Evolutionary conservation across 2,113 vertebrate species (phyloP).

Genomic region (Spheniscus mendiculus): DNA sequence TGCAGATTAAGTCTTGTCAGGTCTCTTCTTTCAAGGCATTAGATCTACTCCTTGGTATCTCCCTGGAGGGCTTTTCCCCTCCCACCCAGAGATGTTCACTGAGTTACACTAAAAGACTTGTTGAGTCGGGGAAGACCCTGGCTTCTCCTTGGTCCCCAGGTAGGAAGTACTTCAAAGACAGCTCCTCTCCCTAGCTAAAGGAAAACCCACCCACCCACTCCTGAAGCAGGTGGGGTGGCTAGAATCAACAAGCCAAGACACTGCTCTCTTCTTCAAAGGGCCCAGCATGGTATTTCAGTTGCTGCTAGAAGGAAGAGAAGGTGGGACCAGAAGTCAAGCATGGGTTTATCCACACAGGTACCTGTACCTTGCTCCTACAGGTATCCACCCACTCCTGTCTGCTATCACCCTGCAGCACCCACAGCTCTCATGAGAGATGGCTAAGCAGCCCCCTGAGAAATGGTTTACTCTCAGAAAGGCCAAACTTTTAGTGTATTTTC

Average conservation of each 20-base stretch:
- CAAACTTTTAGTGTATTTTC: neutral
- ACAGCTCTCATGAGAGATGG: neutral
- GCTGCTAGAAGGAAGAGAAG: neutral
- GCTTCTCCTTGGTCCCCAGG: neutral
- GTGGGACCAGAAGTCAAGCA: neutral
- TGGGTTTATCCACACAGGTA: neutral
- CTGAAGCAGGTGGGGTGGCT: neutral
- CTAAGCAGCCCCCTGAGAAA: neutral
- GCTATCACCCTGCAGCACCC: neutral
- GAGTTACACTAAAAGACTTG: neutral
- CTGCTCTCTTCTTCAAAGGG: slow-evolving; percentile 19
- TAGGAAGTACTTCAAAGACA: neutral
- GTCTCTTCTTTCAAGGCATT: neutral
- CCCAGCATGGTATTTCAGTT: neutral
- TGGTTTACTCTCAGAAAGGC: neutral
- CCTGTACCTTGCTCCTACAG: neutral
- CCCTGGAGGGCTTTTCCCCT: neutral
- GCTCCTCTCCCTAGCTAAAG: neutral
- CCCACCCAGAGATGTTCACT: neutral
- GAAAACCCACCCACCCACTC: neutral
- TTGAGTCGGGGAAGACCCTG: neutral
- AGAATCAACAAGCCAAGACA: neutral
- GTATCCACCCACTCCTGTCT: neutral
- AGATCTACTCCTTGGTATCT: neutral
- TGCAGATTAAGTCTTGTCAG: neutral